Conservation (phyloP, 2,888 invertebrate genomes). For the Tupiocoris notatus region DNA sequence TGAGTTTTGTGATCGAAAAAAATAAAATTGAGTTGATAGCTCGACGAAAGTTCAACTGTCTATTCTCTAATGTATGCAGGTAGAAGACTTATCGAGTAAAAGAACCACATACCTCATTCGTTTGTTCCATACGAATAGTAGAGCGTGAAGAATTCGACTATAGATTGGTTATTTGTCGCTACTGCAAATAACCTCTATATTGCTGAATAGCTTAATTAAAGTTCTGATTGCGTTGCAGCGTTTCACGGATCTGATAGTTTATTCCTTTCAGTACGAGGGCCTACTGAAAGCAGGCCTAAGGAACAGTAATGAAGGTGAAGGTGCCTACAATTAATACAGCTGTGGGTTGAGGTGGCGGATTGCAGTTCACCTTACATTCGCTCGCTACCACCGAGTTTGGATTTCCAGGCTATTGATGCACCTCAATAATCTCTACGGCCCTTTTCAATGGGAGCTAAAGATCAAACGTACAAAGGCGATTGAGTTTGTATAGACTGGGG, state of each 20-base stretch:
- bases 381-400: not conserved
- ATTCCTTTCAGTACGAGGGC: not conserved
- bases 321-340: not conserved
- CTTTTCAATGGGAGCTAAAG: not conserved
- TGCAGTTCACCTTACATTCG: not conserved
- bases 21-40: no score
- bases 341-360: not conserved
- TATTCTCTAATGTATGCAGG: no score
- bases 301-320: not conserved
- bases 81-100: no score
- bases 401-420: not conserved
- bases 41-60: no score
- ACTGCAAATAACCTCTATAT: no score
- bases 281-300: not conserved
- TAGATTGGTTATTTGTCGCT: no score
- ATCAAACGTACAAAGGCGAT: not conserved
- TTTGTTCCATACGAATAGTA: no score
- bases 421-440: not conserved
- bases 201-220: not conserved
- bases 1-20: no score
- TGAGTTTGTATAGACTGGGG: not conserved
- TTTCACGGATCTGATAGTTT: not conserved
- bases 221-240: not conserved
- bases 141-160: no score
- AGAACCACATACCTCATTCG: no score